Conservation (phyloP, 2,888 invertebrate genomes). For the Drosophila melanocephala region DNA sequence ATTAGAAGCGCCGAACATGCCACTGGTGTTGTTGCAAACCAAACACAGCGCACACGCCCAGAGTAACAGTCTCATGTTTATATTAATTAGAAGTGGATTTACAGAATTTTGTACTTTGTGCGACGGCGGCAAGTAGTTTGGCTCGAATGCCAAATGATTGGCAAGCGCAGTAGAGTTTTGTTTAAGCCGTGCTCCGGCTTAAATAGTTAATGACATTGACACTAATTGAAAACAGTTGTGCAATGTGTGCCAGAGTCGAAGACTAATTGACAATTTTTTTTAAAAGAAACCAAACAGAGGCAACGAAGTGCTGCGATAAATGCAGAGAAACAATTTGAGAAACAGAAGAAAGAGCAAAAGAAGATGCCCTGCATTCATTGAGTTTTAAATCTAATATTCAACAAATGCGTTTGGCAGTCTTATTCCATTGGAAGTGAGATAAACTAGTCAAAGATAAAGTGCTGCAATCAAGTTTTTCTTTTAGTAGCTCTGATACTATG, state of each 20-base stretch:
- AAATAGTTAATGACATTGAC: constrained; percentile 48
- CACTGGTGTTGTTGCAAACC: constrained; percentile 32
- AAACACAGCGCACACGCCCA: constrained; percentile 40
- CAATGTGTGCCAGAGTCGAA: constrained; percentile 25
- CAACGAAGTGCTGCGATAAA: not conserved
- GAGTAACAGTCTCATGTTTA: constrained; percentile 58
- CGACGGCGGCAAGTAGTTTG: constrained; percentile 26
- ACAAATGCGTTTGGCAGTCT: not conserved
- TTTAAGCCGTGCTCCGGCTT: constrained; percentile 5
- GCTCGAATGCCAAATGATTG: constrained; percentile 42
- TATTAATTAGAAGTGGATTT: constrained; percentile 15
- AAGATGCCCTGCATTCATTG: not conserved
- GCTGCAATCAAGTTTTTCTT: not conserved
- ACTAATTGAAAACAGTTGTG: constrained; percentile 60
- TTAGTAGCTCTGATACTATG: not conserved
- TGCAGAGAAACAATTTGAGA: not conserved
- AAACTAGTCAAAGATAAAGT: not conserved
- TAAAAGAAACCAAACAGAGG: not conserved
- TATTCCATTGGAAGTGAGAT: not conserved
- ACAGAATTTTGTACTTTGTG: constrained; percentile 13
- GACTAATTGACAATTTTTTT: constrained; percentile 9
- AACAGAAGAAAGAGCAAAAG: not conserved
- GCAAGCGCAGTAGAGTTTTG: constrained; percentile 54
- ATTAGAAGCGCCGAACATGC: constrained; percentile 31
- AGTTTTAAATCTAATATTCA: not conserved